Conservation (phyloP, 2,888 invertebrate genomes). For the Tanytarsus gracilentus region DNA sequence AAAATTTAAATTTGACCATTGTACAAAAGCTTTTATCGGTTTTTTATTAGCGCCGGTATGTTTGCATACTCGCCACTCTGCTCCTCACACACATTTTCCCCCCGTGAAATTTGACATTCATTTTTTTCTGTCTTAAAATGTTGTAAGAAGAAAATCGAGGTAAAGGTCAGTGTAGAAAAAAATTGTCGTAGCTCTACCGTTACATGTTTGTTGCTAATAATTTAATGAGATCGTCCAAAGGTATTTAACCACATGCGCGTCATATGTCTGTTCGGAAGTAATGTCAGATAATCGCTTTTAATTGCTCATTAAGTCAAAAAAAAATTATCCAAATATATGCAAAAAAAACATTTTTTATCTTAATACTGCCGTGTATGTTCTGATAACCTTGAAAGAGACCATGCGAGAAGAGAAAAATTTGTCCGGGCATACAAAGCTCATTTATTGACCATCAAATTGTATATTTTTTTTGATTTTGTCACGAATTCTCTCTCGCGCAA, state of each 20-base stretch:
- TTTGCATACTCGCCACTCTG: neutral
- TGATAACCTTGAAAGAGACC: conserved; percentile 15
- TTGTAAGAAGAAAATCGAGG: neutral
- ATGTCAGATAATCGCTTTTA: neutral
- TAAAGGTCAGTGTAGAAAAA: neutral
- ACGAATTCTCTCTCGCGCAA: neutral
- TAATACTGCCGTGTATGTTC: neutral
- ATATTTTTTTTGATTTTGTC: neutral
- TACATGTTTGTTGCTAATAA: neutral
- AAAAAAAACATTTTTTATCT: conserved; percentile 4
- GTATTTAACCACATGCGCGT: neutral
- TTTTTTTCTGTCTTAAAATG: neutral
- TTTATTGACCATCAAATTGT: conserved; percentile 22
- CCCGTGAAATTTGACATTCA: neutral
- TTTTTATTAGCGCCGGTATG: conserved; percentile 11
- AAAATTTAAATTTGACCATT: neutral
- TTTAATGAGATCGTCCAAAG: neutral
- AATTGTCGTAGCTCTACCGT: neutral
- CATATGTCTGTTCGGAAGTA: neutral
- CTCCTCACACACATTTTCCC: neutral
- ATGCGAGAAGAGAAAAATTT: neutral
- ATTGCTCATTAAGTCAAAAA: neutral
- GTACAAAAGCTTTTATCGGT: neutral
- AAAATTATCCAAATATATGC: neutral
- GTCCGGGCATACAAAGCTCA: neutral